Percentiles rank a stretch among this genome's conserved stretches.
Evolutionary conservation across 2,888 invertebrate species (phyloP).

Genomic region (Hypolimnas misippus): DNA sequence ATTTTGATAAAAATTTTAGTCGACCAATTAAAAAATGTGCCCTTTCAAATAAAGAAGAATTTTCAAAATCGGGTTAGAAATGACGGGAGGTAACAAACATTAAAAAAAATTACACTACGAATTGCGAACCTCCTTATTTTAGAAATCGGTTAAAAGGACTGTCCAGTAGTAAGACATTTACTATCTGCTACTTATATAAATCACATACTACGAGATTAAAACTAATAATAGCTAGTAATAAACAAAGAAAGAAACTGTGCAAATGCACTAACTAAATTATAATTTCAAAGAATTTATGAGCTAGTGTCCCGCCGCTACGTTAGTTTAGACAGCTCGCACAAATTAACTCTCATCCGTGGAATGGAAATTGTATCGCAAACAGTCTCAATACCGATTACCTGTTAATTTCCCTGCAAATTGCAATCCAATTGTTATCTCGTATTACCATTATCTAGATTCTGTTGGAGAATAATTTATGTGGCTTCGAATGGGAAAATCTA

Average conservation of each 20-base stretch:
- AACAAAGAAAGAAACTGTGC: not conserved
- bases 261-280: slow-evolving; percentile 14
- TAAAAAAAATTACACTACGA: too few relatives aligned
- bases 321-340: slow-evolving; percentile 32
- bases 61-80: too few relatives aligned
- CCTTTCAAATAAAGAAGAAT: too few relatives aligned
- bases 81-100: too few relatives aligned
- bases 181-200: too few relatives aligned
- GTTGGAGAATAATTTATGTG: slow-evolving; percentile 14
- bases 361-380: slow-evolving; percentile 40
- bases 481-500: not conserved
- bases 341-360: slow-evolving; percentile 36
- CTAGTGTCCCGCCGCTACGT: slow-evolving; percentile 20
- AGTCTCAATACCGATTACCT: slow-evolving; percentile 38
- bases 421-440: slow-evolving; percentile 33
- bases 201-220: not conserved
- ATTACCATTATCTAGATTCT: slow-evolving; percentile 25
- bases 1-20: too few relatives aligned
- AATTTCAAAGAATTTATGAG: slow-evolving; percentile 27
- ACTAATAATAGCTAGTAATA: not conserved
- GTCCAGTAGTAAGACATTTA: too few relatives aligned
- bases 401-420: slow-evolving; percentile 39
- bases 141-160: too few relatives aligned
- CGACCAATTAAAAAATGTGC: too few relatives aligned
- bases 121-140: too few relatives aligned